Evolutionary conservation across 2,797 vertebrate species (phyloP).

Genomic region (Podarcis lilfordi): DNA sequence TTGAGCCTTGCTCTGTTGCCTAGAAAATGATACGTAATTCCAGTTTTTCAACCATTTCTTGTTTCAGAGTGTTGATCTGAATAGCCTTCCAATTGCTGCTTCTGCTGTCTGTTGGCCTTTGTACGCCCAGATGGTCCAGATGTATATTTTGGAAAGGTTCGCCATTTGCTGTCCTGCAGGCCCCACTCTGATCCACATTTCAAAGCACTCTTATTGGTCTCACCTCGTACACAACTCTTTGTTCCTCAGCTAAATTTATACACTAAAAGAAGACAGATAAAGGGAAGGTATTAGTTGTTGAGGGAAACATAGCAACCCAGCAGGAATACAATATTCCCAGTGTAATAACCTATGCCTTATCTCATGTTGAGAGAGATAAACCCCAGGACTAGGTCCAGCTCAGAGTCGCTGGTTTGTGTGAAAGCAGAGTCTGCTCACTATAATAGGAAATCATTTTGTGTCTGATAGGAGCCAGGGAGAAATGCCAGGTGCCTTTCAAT

Average conservation of each 20-base stretch:
- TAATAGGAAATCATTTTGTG: constrained; percentile 30
- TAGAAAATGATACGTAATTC: not conserved
- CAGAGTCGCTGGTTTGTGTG: not conserved
- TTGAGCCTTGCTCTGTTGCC: not conserved
- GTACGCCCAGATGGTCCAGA: not conserved
- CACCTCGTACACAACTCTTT: constrained; percentile 12
- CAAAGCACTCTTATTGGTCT: constrained; percentile 3
- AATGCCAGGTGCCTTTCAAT: not conserved
- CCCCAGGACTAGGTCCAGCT: not conserved
- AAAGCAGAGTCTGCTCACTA: constrained; percentile 19
- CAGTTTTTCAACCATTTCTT: not conserved
- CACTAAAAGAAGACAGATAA: constrained; percentile 13
- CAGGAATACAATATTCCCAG: constrained; percentile 17
- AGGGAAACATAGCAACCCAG: constrained; percentile 23
- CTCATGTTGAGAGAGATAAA: constrained; percentile 21
- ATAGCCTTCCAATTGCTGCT: no score
- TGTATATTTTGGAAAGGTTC: not conserved
- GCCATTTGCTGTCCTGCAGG: not conserved
- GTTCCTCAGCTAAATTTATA: constrained; percentile 31
- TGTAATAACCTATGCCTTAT: constrained; percentile 18
- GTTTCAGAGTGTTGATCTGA: not conserved
- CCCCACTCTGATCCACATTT: constrained; percentile 14
- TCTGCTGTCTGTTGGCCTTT: not conserved
- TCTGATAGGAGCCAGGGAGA: constrained; percentile 28
- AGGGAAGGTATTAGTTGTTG: constrained; percentile 19